Conservation (phyloP, 2,888 invertebrate genomes). For the Phrixothrix hirtus region DNA sequence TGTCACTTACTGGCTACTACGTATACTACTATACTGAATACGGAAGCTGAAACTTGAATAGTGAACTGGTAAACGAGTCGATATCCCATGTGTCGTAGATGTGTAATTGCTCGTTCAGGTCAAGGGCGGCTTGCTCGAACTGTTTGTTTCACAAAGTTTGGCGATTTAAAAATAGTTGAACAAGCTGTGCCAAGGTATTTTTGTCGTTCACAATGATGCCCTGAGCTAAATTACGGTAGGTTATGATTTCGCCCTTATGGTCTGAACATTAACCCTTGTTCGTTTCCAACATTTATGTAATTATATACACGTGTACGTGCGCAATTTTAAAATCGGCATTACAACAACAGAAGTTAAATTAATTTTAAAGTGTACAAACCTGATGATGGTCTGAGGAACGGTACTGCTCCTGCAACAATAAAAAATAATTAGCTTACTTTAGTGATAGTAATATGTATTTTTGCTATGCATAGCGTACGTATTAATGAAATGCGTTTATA, state of each 20-base stretch:
- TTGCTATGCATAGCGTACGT: not conserved
- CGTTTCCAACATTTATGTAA: no score
- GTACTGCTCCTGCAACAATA: constrained; percentile 5
- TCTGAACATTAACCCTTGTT: not conserved
- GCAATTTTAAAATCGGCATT: no score
- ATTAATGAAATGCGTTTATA: no score
- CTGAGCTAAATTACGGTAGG: constrained; percentile 31
- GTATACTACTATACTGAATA: constrained; percentile 17
- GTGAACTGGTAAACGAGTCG: constrained; percentile 29
- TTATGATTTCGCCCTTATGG: constrained; percentile 18
- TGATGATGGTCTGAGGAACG: constrained; percentile 10
- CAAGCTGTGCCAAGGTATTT: constrained; percentile 33
- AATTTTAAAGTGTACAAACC: no score
- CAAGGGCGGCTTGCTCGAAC: constrained; percentile 28
- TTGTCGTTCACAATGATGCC: constrained; percentile 31
- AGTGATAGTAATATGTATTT: not conserved
- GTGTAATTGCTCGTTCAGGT: constrained; percentile 31
- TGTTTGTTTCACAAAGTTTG: constrained; percentile 32
- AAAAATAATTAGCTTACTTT: constrained; percentile 1
- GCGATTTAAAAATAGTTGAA: constrained; percentile 32
- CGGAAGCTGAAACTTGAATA: constrained; percentile 31
- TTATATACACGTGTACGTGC: no score
- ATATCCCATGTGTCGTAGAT: constrained; percentile 23
- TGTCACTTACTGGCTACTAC: constrained; percentile 15
- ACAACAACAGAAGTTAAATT: no score